A percentile compares a stretch with the other conserved stretches of the same genome.
phyloP scores from a whole-genome alignment of 1,140 invertebrate species.

The Drosophila pectinifera region DNA sequence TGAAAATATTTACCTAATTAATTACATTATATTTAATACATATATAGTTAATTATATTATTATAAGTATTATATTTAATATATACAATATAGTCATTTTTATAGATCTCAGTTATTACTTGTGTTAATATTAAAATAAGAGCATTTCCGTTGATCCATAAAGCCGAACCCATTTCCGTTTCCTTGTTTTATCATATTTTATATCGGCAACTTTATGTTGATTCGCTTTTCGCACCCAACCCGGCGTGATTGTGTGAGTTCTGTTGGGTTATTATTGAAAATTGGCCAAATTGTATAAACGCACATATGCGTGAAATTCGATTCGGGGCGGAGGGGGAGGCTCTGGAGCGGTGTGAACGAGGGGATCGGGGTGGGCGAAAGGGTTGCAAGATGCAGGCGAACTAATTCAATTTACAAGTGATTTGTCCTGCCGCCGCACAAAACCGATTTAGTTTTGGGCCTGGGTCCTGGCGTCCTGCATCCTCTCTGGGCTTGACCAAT shows the following conservation, averaged over 20 bases:
- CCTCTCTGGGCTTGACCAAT: slow-evolving; percentile 58
- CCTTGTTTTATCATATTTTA: slow-evolving; percentile 57
- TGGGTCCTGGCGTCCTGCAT: slow-evolving; percentile 17
- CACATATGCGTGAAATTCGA: slow-evolving; percentile 84
- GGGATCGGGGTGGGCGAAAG: slow-evolving; percentile 40
- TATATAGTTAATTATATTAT: too few relatives aligned
- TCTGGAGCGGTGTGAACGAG: slow-evolving; percentile 1
- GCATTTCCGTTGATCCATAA: slow-evolving; percentile 8
- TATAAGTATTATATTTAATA: too few relatives aligned
- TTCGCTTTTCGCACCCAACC: slow-evolving; percentile 55
- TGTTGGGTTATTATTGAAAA: slow-evolving; percentile 79
- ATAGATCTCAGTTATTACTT: too few relatives aligned
- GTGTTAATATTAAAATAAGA: background rate
- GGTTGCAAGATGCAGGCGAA: slow-evolving; percentile 65
- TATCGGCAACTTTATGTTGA: slow-evolving; percentile 67
- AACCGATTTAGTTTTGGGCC: slow-evolving; percentile 70
- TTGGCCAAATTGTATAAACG: slow-evolving; percentile 84
- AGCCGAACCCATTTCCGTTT: background rate
- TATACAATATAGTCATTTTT: too few relatives aligned
- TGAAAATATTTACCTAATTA: background rate
- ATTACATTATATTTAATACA: too few relatives aligned
- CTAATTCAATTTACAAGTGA: slow-evolving; percentile 84
- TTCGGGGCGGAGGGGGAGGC: slow-evolving; percentile 50
- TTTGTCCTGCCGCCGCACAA: slow-evolving; percentile 76
- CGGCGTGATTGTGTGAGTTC: slow-evolving; percentile 42